These are phyloP conservation scores for Chaetophractus vellerosus DNA, from an alignment of 2,797 vertebrate species.

Conservation along the genomic window DNA sequence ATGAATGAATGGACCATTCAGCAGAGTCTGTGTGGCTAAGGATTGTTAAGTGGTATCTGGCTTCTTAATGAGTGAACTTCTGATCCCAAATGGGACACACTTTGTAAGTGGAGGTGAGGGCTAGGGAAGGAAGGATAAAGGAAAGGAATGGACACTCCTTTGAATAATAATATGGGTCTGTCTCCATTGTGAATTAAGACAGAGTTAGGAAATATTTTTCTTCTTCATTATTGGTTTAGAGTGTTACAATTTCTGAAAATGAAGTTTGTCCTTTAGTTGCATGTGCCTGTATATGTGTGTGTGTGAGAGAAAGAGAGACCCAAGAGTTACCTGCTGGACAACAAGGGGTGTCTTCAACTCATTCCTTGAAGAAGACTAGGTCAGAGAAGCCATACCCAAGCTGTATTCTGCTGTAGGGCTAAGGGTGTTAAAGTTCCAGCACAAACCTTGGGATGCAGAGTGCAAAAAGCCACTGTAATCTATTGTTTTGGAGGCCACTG, in stretches of 20 bases:
- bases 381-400: not conserved
- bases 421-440: not conserved
- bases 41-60: conserved; percentile 15
- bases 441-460: not conserved
- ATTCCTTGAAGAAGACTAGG: not conserved
- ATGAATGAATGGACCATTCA: not conserved
- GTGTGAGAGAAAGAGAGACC: not conserved
- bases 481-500: not conserved
- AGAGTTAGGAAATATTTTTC: conserved; percentile 28
- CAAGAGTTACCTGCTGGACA: not conserved
- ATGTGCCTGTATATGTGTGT: not conserved
- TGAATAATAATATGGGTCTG: not conserved
- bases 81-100: not conserved
- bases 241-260: conserved; percentile 14
- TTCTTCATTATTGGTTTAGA: not conserved
- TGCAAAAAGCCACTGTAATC: not conserved
- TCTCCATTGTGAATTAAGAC: not conserved
- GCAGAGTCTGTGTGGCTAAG: not conserved
- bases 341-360: not conserved
- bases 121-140: not conserved
- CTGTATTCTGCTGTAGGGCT: not conserved
- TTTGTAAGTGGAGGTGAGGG: not conserved
- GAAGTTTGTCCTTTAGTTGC: not conserved
- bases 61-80: conserved; percentile 37
- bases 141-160: not conserved